Evolutionary conservation across 2,888 invertebrate species (phyloP).

Genomic region (Tenthredo scrophulariae): DNA sequence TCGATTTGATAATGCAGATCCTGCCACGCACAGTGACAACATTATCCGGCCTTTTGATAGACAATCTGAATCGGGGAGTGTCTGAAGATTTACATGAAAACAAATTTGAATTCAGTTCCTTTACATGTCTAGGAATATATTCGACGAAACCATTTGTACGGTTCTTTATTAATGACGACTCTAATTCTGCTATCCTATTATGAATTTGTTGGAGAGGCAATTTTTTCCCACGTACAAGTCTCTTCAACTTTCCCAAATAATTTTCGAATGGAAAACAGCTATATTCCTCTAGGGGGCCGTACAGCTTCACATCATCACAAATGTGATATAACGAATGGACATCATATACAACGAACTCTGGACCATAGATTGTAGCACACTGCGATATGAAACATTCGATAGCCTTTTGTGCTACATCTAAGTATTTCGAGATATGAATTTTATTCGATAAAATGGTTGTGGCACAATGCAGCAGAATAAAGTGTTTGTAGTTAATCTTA

Average conservation of each 20-base stretch:
- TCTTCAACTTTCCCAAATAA: neutral
- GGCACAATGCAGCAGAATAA: neutral
- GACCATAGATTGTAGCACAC: neutral
- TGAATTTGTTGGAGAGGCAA: neutral
- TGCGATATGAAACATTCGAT: conserved; percentile 4
- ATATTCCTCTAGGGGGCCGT: conserved; percentile 4
- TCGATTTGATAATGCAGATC: neutral
- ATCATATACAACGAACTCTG: neutral
- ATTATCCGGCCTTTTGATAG: neutral
- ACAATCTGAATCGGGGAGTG: neutral
- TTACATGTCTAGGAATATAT: neutral
- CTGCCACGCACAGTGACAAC: neutral
- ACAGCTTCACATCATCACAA: neutral
- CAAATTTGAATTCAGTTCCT: neutral
- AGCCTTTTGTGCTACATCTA: neutral
- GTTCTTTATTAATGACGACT: neutral
- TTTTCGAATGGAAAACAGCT: conserved; percentile 8
- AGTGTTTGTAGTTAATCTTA: neutral
- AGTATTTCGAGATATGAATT: conserved; percentile 4
- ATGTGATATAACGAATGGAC: neutral
- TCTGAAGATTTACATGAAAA: neutral
- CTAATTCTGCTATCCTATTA: neutral
- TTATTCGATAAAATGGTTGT: conserved; percentile 1
- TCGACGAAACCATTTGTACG: neutral
- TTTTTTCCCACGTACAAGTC: conserved; percentile 11